These are phyloP conservation scores for Diaperis boleti DNA, from an alignment of 2,888 invertebrate genomes.

Conservation along the genomic window DNA sequence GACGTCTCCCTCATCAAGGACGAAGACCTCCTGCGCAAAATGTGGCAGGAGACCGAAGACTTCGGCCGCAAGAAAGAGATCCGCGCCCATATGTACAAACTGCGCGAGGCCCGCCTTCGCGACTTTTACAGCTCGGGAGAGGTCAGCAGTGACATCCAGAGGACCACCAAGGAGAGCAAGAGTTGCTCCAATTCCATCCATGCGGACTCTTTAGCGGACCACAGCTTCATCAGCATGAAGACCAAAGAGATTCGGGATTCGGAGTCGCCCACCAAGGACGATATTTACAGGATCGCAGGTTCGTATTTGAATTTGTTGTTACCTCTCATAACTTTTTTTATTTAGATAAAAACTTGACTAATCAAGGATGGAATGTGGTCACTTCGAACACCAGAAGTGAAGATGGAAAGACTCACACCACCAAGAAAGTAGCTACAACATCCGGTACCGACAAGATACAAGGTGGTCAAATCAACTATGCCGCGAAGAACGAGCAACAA, in stretches of 20 bases:
- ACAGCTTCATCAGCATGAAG: slow-evolving; percentile 83
- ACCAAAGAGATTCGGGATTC: slow-evolving; percentile 84
- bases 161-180: slow-evolving; percentile 48
- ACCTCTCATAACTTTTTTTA: background rate
- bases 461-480: slow-evolving; percentile 75
- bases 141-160: slow-evolving; percentile 52
- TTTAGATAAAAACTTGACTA: slow-evolving; percentile 27
- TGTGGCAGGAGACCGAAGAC: slow-evolving; percentile 91
- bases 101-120: slow-evolving; percentile 83
- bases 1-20: slow-evolving; percentile 80
- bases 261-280: slow-evolving; percentile 78
- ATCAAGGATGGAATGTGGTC: slow-evolving; percentile 75
- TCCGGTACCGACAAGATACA: slow-evolving; percentile 75
- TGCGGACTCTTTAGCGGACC: slow-evolving; percentile 79
- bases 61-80: slow-evolving; percentile 89
- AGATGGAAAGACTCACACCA: slow-evolving; percentile 75
- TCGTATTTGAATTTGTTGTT: no score
- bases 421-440: slow-evolving; percentile 73
- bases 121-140: slow-evolving; percentile 73
- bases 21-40: slow-evolving; percentile 82
- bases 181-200: slow-evolving; percentile 64
- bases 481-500: slow-evolving; percentile 74
- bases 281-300: slow-evolving; percentile 58
- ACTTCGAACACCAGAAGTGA: slow-evolving; percentile 73
- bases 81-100: slow-evolving; percentile 85